These are phyloP conservation scores for Smutsia gigantea DNA, from an alignment of 2,797 vertebrate genomes.

Conservation along the genomic window DNA sequence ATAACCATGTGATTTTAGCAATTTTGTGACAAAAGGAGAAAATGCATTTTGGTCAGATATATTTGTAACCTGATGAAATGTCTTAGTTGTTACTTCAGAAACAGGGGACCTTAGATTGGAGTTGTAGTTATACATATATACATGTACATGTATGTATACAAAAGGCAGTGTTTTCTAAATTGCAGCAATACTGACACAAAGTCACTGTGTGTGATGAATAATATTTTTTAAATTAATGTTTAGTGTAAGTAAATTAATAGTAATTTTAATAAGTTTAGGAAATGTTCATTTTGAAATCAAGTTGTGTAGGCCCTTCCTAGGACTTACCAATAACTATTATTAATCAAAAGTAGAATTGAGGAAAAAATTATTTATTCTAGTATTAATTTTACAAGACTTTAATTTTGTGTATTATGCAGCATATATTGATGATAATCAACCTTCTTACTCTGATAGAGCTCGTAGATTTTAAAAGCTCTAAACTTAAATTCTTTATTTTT, in stretches of 20 bases:
- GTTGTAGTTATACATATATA: not conserved
- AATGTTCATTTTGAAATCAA: constrained; percentile 63
- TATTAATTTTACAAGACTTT: constrained; percentile 19
- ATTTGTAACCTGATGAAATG: not conserved
- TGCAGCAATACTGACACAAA: not conserved
- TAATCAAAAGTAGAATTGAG: constrained; percentile 60
- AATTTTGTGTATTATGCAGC: not conserved
- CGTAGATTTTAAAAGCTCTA: not conserved
- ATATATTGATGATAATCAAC: not conserved
- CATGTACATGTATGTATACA: not conserved
- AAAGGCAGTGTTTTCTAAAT: not conserved
- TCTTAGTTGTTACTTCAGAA: not conserved
- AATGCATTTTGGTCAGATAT: not conserved
- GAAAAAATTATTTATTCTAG: constrained; percentile 42
- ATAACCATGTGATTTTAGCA: not conserved
- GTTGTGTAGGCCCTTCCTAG: not conserved
- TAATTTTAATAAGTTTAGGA: constrained; percentile 45
- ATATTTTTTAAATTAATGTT: constrained; percentile 52
- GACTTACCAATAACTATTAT: not conserved
- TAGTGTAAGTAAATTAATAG: not conserved
- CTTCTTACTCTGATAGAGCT: constrained; percentile 25
- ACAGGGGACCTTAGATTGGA: constrained; percentile 37
- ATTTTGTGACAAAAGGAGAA: not conserved
- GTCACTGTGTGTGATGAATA: not conserved
- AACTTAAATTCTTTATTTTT: constrained; percentile 14